A percentile compares a stretch with the other conserved stretches of the same genome.
Conservation (phyloP, 2,797 vertebrate species). For the Emydoidea blandingii region DNA sequence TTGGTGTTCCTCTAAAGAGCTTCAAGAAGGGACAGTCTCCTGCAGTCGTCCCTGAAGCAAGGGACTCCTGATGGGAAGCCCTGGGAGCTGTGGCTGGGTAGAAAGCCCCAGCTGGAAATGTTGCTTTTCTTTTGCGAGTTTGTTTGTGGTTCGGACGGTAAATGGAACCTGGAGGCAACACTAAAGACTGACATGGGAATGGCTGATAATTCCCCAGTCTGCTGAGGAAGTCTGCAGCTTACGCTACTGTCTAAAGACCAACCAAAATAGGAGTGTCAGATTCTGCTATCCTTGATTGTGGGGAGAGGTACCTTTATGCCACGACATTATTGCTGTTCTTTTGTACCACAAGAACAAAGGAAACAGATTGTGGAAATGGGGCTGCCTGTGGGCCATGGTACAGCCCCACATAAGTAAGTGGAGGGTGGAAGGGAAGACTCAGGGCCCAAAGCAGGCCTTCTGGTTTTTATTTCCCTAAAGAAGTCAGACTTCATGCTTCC, state of each 20-base stretch:
- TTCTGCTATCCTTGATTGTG: rapidly evolving
- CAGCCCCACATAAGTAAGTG: background rate
- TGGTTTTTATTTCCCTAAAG: constrained; percentile 35
- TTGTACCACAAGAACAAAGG: background rate
- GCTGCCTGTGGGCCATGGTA: background rate
- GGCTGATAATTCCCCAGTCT: background rate
- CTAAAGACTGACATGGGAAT: background rate
- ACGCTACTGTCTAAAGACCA: background rate
- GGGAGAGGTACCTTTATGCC: rapidly evolving
- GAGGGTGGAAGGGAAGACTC: background rate
- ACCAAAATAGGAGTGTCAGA: background rate
- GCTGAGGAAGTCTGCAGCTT: background rate
- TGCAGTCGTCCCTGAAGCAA: background rate
- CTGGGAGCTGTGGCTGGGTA: too few species aligned
- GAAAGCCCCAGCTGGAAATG: background rate
- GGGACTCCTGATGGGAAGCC: background rate
- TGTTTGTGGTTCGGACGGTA: background rate
- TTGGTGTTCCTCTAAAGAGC: too few species aligned
- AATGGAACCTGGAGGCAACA: background rate
- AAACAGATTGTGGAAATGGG: rapidly evolving
- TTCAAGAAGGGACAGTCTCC: too few species aligned
- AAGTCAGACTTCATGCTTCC: constrained; percentile 33
- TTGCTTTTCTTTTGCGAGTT: background rate
- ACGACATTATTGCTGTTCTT: background rate
- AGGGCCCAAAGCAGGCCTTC: background rate